Evolutionary conservation across 2,797 vertebrate species (phyloP).

Genomic region (Onychomys leucogaster): DNA sequence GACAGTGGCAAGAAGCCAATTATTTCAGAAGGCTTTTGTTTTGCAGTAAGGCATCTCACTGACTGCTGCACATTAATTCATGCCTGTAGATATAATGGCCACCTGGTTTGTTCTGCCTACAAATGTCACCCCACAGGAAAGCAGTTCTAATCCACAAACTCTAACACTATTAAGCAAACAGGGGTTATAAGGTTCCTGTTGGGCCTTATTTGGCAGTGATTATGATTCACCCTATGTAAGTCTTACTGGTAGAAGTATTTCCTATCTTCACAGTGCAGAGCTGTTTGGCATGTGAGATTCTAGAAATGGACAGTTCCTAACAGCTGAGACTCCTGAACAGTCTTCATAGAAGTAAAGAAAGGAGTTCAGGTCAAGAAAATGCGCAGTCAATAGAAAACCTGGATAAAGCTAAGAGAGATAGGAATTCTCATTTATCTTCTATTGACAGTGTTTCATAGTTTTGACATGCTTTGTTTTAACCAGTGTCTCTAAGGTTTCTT

Average conservation of each 20-base stretch:
- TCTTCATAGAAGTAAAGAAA: not conserved
- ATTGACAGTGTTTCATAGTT: not conserved
- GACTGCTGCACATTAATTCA: constrained; percentile 76
- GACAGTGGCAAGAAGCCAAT: constrained; percentile 74
- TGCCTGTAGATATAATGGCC: constrained; percentile 64
- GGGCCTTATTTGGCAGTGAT: constrained; percentile 52
- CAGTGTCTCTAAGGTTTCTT: not conserved
- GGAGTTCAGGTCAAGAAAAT: not conserved
- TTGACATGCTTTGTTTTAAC: not conserved
- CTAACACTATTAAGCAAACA: constrained; percentile 43
- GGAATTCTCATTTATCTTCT: not conserved
- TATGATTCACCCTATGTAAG: constrained; percentile 50
- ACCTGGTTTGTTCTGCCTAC: constrained; percentile 58
- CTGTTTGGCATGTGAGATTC: not conserved
- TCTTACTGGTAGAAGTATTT: constrained; percentile 6
- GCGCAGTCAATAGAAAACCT: not conserved
- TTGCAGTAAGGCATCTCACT: constrained; percentile 61
- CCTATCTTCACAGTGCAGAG: not conserved
- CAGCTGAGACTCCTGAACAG: not conserved
- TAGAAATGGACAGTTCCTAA: not conserved
- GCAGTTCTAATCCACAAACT: constrained; percentile 26
- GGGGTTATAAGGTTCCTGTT: constrained; percentile 34
- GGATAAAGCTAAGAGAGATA: not conserved
- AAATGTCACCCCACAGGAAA: constrained; percentile 67
- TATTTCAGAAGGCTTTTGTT: constrained; percentile 80